These are phyloP conservation scores for Oscheius sp. DNA, from an alignment of 2,888 invertebrate species.

Conservation along the genomic window DNA sequence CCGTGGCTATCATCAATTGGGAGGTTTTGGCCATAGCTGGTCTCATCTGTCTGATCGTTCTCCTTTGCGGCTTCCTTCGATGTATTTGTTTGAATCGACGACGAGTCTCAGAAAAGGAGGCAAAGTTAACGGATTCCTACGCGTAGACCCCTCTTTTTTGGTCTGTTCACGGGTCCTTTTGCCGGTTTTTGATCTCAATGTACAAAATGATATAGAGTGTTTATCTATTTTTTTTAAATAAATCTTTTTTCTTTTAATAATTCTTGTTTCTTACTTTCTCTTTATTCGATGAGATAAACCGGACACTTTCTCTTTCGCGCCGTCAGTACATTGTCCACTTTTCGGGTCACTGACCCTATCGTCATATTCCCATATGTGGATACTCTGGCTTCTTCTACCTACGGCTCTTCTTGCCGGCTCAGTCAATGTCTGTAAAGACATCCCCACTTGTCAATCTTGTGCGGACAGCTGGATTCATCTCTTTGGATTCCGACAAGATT, in stretches of 20 bases:
- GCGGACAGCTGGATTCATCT: slow-evolving; percentile 68
- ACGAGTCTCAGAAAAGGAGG: slow-evolving; percentile 40
- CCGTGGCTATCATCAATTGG: slow-evolving; percentile 17
- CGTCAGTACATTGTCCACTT: slow-evolving; percentile 29
- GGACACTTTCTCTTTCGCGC: slow-evolving; percentile 20
- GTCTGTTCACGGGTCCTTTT: slow-evolving; percentile 7
- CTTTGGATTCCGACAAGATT: slow-evolving; percentile 67
- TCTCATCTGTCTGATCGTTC: neutral
- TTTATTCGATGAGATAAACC: slow-evolving; percentile 6
- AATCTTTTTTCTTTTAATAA: neutral
- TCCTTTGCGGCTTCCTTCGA: slow-evolving; percentile 2
- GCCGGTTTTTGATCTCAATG: slow-evolving; percentile 26
- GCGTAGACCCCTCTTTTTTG: neutral
- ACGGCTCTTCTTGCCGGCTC: slow-evolving; percentile 44
- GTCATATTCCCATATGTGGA: slow-evolving; percentile 18
- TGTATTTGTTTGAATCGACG: slow-evolving; percentile 10
- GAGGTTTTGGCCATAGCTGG: slow-evolving; percentile 3
- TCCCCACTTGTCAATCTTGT: slow-evolving; percentile 60
- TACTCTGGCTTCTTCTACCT: slow-evolving; percentile 1
- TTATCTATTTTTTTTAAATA: slow-evolving; percentile 4
- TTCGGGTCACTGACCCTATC: slow-evolving; percentile 36
- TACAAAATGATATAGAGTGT: slow-evolving; percentile 13
- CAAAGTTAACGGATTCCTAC: slow-evolving; percentile 42
- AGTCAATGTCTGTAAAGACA: slow-evolving; percentile 64
- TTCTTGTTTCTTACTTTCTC: neutral